Evolutionary conservation across 2,797 vertebrate genomes (phyloP).

Genomic region (Enteromius viviparus): DNA sequence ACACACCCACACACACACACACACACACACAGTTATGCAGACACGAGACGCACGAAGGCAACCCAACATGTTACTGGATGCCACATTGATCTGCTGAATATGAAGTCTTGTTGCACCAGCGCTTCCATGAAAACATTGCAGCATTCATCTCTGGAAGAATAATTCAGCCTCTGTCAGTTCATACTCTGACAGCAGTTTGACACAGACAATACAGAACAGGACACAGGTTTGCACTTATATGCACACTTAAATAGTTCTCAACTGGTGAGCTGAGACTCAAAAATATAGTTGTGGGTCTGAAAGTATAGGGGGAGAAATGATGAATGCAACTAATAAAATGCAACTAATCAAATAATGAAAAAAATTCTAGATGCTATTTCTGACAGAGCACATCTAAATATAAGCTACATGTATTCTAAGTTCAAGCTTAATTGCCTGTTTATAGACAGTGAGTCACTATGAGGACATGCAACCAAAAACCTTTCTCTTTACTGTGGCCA

Average conservation of each 20-base stretch:
- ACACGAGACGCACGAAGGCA: constrained; percentile 13
- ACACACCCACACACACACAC: background rate
- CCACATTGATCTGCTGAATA: constrained; percentile 48
- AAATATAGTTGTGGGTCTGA: background rate
- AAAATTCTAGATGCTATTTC: constrained; percentile 1
- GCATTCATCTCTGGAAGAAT: constrained; percentile 49
- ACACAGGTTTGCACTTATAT: background rate
- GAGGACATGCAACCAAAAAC: background rate
- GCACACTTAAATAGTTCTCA: background rate
- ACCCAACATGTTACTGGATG: constrained; percentile 43
- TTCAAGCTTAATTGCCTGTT: constrained; percentile 36
- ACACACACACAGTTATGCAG: background rate
- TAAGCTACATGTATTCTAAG: constrained; percentile 9
- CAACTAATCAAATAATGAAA: background rate
- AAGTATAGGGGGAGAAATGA: background rate
- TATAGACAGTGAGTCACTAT: constrained; percentile 35
- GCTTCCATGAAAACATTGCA: constrained; percentile 39
- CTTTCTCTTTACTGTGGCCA: constrained; percentile 8
- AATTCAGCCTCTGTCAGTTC: constrained; percentile 41
- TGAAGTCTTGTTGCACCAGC: constrained; percentile 51
- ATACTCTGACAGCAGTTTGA: constrained; percentile 35
- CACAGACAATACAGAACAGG: background rate
- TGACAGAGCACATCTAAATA: constrained; percentile 25
- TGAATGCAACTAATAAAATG: background rate
- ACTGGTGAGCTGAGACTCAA: background rate